Evolutionary conservation across 2,888 invertebrate genomes (phyloP).

Genomic region (Agrilus mali): DNA sequence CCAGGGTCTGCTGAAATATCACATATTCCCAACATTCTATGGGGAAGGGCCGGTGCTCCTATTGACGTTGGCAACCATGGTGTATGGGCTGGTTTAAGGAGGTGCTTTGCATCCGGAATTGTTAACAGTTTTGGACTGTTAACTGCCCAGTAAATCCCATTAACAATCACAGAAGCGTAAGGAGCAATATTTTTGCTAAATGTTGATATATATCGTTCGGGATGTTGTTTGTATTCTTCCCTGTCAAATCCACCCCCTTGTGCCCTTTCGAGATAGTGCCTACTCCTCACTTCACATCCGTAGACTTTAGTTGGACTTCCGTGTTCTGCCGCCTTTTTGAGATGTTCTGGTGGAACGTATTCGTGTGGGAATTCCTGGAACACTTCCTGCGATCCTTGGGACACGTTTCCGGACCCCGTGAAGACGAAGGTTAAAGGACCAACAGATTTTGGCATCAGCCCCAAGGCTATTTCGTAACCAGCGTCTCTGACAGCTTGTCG

Average conservation of each 20-base stretch:
- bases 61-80: conserved; percentile 88
- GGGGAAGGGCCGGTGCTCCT: conserved; percentile 78
- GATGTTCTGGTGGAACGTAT: conserved; percentile 89
- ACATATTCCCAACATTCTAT: conserved; percentile 88
- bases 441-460: conserved; percentile 92
- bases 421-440: conserved; percentile 97
- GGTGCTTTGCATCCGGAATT: conserved; percentile 93
- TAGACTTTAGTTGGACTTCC: conserved; percentile 95
- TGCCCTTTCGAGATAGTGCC: conserved; percentile 86
- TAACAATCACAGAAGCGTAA: conserved; percentile 91
- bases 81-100: conserved; percentile 76
- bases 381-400: conserved; percentile 79
- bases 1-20: conserved; percentile 99
- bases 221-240: conserved; percentile 78
- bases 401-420: conserved; percentile 95
- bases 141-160: conserved; percentile 98
- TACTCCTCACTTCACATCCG: conserved; percentile 86
- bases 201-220: conserved; percentile 88
- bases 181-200: conserved; percentile 97
- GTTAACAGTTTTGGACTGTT: conserved; percentile 92
- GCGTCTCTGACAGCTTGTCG: conserved; percentile 94
- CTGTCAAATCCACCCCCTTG: conserved; percentile 87
- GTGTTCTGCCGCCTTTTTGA: conserved; percentile 91
- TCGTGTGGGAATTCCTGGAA: conserved; percentile 96
- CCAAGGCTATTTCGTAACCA: conserved; percentile 93